These are phyloP conservation scores for Netelia melanura DNA, from an alignment of 2,888 invertebrate genomes.

Conservation along the genomic window DNA sequence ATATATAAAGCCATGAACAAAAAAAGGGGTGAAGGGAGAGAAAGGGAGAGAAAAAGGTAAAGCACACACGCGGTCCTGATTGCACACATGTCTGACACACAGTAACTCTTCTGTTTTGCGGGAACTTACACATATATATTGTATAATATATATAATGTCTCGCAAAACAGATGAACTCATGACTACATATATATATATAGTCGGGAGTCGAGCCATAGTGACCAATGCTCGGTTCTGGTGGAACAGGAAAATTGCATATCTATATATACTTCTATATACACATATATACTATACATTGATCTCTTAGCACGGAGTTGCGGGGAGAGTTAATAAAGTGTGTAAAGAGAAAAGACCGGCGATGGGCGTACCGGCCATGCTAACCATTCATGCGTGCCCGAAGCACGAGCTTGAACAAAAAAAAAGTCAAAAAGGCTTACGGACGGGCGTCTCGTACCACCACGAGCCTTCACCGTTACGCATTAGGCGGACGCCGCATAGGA, in stretches of 20 bases:
- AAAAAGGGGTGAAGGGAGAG: neutral
- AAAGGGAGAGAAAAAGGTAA: slow-evolving; percentile 11
- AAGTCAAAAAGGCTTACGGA: slow-evolving; percentile 24
- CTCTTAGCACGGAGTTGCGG: slow-evolving; percentile 52
- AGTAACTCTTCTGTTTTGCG: slow-evolving; percentile 76
- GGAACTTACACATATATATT: slow-evolving; percentile 25
- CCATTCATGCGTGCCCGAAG: slow-evolving; percentile 77
- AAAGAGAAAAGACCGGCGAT: slow-evolving; percentile 79
- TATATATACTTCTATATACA: slow-evolving; percentile 18
- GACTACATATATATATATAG: neutral
- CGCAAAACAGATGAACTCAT: too few relatives aligned
- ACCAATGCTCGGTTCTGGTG: slow-evolving; percentile 14
- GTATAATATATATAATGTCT: too few relatives aligned
- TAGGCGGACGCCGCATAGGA: slow-evolving; percentile 60
- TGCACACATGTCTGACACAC: slow-evolving; percentile 70
- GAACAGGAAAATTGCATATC: slow-evolving; percentile 22
- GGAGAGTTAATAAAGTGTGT: slow-evolving; percentile 80
- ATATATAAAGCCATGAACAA: slow-evolving; percentile 14
- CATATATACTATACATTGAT: neutral
- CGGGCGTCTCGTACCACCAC: slow-evolving; percentile 38
- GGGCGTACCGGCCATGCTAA: slow-evolving; percentile 76
- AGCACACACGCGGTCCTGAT: slow-evolving; percentile 45
- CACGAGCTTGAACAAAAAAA: slow-evolving; percentile 67
- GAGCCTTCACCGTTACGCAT: slow-evolving; percentile 66
- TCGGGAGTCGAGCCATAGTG: slow-evolving; percentile 10